Evolutionary conservation across 2,797 vertebrate genomes (phyloP).

Genomic region (Sphenopsis melanotis): DNA sequence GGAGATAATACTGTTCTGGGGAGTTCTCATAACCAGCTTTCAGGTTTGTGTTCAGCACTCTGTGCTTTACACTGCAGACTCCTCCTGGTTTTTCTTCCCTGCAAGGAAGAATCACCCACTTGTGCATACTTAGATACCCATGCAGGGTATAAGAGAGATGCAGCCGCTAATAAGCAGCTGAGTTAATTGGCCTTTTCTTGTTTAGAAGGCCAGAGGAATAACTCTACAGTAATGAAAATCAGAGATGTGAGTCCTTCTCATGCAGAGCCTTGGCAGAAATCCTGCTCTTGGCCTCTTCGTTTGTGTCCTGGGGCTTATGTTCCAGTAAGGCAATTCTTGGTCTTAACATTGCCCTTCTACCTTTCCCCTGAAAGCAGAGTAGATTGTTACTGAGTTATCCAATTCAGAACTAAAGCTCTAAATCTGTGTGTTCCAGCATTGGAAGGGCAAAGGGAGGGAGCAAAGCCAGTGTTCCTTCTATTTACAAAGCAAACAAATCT

Average conservation of each 20-base stretch:
- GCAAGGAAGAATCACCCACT: not conserved
- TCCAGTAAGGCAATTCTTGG: not conserved
- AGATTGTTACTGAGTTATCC: not conserved
- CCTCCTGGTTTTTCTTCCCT: not conserved
- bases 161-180: not conserved
- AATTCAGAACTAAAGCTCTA: not conserved
- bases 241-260: not conserved
- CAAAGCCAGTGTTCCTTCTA: not conserved
- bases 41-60: not conserved
- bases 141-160: not conserved
- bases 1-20: not conserved
- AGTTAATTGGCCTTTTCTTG: not conserved
- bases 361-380: not conserved
- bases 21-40: not conserved
- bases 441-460: not conserved
- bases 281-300: not conserved
- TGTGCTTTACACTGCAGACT: not conserved
- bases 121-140: not conserved
- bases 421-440: rapidly evolving
- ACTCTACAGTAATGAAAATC: not conserved
- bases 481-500: not conserved
- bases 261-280: not conserved
- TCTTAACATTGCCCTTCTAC: not conserved
- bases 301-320: not conserved
- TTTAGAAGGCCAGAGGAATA: not conserved